Evolutionary conservation across 2,888 invertebrate species (phyloP).

Genomic region (Pristionchus maxplancki): DNA sequence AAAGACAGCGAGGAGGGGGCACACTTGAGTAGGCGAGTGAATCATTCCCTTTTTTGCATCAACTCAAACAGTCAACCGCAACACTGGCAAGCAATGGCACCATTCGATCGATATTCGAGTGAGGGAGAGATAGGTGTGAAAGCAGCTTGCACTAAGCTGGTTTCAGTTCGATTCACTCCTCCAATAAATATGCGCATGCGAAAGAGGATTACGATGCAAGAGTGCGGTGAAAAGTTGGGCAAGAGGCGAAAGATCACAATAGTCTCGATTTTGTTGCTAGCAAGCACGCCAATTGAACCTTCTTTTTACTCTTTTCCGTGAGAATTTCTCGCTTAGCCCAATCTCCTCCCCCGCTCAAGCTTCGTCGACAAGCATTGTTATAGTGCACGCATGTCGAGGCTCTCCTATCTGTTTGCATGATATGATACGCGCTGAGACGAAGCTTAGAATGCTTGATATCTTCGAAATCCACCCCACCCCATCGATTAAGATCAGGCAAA

Average conservation of each 20-base stretch:
- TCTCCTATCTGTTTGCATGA: not conserved
- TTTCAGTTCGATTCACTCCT: not conserved
- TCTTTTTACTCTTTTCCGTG: not conserved
- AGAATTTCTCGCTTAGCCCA: too few relatives aligned
- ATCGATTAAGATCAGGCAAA: not conserved
- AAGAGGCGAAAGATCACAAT: constrained; percentile 1
- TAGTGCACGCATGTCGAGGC: not conserved
- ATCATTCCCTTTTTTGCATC: constrained; percentile 20
- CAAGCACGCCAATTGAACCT: not conserved
- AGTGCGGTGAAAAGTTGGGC: not conserved
- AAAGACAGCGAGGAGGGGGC: not conserved
- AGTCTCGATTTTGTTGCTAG: not conserved
- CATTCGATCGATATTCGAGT: not conserved
- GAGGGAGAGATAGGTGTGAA: not conserved
- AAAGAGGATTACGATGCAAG: not conserved
- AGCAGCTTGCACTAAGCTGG: constrained; percentile 25
- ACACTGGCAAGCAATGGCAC: not conserved
- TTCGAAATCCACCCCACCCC: constrained; percentile 2
- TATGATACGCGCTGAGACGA: not conserved
- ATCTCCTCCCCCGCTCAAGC: not conserved
- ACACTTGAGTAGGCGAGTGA: not conserved
- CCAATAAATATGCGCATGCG: not conserved
- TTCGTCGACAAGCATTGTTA: not conserved
- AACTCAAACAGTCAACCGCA: constrained; percentile 8
- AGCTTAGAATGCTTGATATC: not conserved